Percentiles rank a stretch among this genome's conserved stretches.
These are phyloP conservation scores for Notarius lentiginosus DNA, from an alignment of 2,113 vertebrate species.

Conservation along the genomic window DNA sequence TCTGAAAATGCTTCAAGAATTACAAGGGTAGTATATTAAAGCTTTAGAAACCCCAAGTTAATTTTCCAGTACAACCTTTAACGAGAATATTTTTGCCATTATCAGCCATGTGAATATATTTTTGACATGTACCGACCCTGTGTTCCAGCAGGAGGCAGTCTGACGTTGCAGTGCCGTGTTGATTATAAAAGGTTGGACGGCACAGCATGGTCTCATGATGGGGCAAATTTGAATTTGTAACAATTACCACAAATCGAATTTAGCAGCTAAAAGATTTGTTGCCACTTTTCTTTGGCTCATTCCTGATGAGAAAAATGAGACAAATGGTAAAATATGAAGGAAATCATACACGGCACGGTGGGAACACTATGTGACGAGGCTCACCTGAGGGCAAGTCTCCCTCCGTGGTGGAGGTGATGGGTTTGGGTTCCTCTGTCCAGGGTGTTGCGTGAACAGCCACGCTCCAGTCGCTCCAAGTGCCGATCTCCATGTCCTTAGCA, in stretches of 20 bases:
- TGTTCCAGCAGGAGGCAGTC: constrained; percentile 55
- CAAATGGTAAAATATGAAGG: background rate
- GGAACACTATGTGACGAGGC: background rate
- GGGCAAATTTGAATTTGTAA: background rate
- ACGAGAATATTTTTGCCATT: background rate
- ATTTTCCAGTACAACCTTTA: background rate
- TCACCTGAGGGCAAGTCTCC: constrained; percentile 67
- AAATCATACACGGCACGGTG: background rate
- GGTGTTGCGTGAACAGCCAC: constrained; percentile 92
- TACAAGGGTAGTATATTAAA: background rate
- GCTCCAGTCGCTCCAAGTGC: constrained; percentile 98
- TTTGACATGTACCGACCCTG: constrained; percentile 7
- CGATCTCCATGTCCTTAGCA: constrained; percentile 94
- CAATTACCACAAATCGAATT: background rate
- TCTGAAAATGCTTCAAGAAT: background rate
- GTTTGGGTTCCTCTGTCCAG: constrained; percentile 89
- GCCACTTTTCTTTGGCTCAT: background rate
- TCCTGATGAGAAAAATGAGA: background rate
- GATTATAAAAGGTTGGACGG: background rate
- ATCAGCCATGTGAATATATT: background rate
- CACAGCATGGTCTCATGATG: background rate
- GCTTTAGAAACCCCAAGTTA: background rate
- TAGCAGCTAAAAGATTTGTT: background rate
- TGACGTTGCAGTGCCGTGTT: constrained; percentile 20
- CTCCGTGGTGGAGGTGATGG: constrained; percentile 78